Evolutionary conservation across 1,140 invertebrate genomes (phyloP).

Genomic region (Spodoptera frugiperda): DNA sequence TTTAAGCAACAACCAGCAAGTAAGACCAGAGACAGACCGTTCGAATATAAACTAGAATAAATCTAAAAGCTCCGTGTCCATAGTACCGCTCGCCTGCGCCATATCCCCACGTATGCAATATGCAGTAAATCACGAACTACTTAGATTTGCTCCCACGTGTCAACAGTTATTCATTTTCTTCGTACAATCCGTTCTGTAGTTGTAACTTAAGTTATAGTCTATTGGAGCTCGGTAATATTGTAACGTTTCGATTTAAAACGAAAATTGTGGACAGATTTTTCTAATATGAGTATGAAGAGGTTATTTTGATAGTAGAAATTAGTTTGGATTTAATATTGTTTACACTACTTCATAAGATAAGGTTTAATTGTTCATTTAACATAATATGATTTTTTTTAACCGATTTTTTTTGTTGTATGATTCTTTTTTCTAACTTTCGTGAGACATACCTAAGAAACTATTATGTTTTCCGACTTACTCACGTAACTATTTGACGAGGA

Average conservation of each 20-base stretch:
- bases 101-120: conserved; percentile 12
- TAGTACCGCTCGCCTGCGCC: background rate
- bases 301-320: too few relatives aligned
- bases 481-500: too few relatives aligned
- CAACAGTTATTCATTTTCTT: conserved; percentile 3
- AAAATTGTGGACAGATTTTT: background rate
- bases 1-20: background rate
- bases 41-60: background rate
- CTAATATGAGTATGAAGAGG: too few relatives aligned
- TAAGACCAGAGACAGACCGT: background rate
- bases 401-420: too few relatives aligned
- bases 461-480: too few relatives aligned
- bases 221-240: too few relatives aligned
- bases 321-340: too few relatives aligned
- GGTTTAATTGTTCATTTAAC: too few relatives aligned
- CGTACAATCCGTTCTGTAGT: background rate
- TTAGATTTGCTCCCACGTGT: conserved; percentile 16
- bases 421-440: too few relatives aligned
- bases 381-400: too few relatives aligned
- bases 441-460: too few relatives aligned
- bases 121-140: conserved; percentile 11
- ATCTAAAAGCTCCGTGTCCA: background rate
- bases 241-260: background rate
- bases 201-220: background rate
- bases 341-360: too few relatives aligned